These are phyloP conservation scores for Mystacides longicornis DNA, from an alignment of 2,888 invertebrate species.

Conservation along the genomic window DNA sequence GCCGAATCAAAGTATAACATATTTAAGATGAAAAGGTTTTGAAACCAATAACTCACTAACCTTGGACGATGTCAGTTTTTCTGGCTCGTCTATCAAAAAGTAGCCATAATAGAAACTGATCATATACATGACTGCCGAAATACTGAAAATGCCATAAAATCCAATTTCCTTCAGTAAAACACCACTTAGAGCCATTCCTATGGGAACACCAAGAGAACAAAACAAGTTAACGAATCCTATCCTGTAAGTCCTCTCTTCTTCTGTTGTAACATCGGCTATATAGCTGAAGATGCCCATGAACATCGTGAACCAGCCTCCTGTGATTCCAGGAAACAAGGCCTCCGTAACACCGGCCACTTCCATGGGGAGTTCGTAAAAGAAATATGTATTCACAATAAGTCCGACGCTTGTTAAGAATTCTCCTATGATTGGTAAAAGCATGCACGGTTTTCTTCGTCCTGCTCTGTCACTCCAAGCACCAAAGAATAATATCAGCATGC, in stretches of 20 bases:
- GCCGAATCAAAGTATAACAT: not conserved
- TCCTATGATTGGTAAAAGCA: slow-evolving; percentile 74
- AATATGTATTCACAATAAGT: slow-evolving; percentile 70
- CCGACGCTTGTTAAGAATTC: slow-evolving; percentile 74
- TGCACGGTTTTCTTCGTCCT: slow-evolving; percentile 70
- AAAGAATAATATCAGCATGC: slow-evolving; percentile 70
- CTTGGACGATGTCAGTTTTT: slow-evolving; percentile 15
- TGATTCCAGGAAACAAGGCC: slow-evolving; percentile 72
- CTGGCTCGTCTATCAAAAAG: slow-evolving; percentile 58
- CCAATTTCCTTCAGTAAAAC: slow-evolving; percentile 67
- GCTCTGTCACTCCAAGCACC: slow-evolving; percentile 69
- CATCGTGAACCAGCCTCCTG: slow-evolving; percentile 85
- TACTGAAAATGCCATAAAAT: slow-evolving; percentile 74
- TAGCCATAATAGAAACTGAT: slow-evolving; percentile 69
- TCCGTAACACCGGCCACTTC: slow-evolving; percentile 74
- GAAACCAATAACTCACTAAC: no score
- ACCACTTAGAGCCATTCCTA: slow-evolving; percentile 85
- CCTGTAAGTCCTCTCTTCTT: slow-evolving; percentile 73
- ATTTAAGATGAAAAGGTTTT: no score
- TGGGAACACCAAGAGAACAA: slow-evolving; percentile 79
- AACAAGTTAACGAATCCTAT: slow-evolving; percentile 86
- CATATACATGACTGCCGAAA: slow-evolving; percentile 67
- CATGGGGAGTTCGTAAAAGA: slow-evolving; percentile 71
- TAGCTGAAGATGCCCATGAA: slow-evolving; percentile 87
- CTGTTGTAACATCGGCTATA: slow-evolving; percentile 77